Percentiles rank a stretch among this genome's conserved stretches.
Conservation (phyloP, 2,888 invertebrate genomes). For the Nomada lathburiana region DNA sequence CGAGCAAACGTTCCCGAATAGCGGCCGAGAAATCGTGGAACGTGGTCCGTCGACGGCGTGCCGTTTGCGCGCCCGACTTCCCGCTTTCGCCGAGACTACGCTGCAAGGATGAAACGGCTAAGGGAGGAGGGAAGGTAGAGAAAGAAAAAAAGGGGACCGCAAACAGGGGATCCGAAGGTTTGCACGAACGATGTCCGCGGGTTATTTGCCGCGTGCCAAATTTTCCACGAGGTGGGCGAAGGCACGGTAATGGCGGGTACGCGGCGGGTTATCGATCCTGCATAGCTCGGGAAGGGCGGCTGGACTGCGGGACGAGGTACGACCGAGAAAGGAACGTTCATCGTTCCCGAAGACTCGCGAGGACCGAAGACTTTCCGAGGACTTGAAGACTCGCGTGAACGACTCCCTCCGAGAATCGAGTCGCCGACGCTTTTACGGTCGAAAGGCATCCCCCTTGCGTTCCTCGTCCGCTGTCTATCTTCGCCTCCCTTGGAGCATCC, state of each 20-base stretch:
- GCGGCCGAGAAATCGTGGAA: slow-evolving; percentile 1
- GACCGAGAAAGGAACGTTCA: slow-evolving; percentile 52
- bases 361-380: not conserved
- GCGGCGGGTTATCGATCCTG: slow-evolving; percentile 66
- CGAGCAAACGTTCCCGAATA: not conserved
- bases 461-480: not conserved
- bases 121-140: too few relatives aligned
- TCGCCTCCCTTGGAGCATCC: not conserved
- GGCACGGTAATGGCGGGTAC: slow-evolving; percentile 61
- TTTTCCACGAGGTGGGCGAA: slow-evolving; percentile 61
- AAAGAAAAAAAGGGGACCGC: not conserved
- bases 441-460: slow-evolving; percentile 19
- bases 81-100: not conserved
- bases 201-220: slow-evolving; percentile 58
- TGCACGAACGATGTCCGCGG: slow-evolving; percentile 39
- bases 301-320: slow-evolving; percentile 36
- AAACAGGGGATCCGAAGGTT: not conserved
- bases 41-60: not conserved
- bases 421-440: slow-evolving; percentile 28
- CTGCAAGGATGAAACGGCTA: not conserved
- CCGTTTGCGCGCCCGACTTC: not conserved
- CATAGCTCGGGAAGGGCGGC: slow-evolving; percentile 37
- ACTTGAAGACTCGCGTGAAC: slow-evolving; percentile 33
- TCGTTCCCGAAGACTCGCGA: slow-evolving; percentile 47
- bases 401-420: not conserved